These are phyloP conservation scores for Palloptera scutellata DNA, from an alignment of 2,888 invertebrate genomes.

Conservation along the genomic window DNA sequence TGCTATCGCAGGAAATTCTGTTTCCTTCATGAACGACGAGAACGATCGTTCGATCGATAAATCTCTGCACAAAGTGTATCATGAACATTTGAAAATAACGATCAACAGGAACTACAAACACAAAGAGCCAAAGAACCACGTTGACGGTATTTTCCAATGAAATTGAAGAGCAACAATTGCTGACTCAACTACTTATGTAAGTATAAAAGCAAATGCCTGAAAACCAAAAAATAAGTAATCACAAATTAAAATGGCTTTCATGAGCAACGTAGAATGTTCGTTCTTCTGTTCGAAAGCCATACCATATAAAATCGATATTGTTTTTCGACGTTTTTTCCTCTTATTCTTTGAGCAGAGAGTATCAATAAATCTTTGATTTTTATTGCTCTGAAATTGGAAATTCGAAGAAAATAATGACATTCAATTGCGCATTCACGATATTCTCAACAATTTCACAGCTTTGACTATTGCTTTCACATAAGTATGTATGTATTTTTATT, in stretches of 20 bases:
- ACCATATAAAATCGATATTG: conserved; percentile 17
- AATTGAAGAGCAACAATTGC: not conserved
- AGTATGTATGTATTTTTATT: too few relatives aligned
- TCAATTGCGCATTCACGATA: conserved; percentile 49
- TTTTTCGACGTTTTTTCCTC: conserved; percentile 8
- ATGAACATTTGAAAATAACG: not conserved
- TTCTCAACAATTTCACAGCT: conserved; percentile 16
- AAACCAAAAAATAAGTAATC: not conserved
- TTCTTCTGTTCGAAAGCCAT: too few relatives aligned
- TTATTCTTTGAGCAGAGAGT: conserved; percentile 20
- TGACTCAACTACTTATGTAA: not conserved
- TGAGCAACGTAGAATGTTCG: not conserved
- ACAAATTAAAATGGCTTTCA: not conserved
- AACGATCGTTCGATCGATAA: conserved; percentile 4
- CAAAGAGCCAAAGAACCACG: not conserved
- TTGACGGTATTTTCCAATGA: conserved; percentile 11
- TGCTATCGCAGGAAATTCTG: conserved; percentile 30
- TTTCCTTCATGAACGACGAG: conserved; percentile 20
- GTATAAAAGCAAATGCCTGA: not conserved
- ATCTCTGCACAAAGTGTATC: too few relatives aligned
- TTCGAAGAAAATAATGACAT: conserved; percentile 51
- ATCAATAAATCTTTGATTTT: conserved; percentile 57
- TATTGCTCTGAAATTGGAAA: conserved; percentile 48
- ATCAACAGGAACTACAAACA: not conserved
- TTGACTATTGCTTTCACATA: conserved; percentile 10